Conservation (phyloP, 2,888 invertebrate species). For the Ramazzottius varieornatus region DNA sequence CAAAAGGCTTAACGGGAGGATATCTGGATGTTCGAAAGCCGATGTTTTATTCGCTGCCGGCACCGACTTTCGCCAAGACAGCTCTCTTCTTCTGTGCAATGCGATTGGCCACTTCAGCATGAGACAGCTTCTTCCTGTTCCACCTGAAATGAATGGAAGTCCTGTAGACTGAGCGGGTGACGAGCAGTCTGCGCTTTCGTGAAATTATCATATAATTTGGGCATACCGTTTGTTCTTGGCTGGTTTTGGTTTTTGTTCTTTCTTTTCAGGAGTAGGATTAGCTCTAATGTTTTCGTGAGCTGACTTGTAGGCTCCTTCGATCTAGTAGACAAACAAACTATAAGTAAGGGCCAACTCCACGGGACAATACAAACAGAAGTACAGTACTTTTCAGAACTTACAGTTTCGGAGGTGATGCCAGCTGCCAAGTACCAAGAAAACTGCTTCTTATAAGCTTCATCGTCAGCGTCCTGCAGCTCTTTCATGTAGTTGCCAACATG, state of each 20-base stretch:
- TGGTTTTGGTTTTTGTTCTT: slow-evolving; percentile 15
- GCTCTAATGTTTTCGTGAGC: slow-evolving; percentile 73
- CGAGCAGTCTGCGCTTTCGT: too few species aligned
- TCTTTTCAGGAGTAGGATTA: slow-evolving; percentile 36
- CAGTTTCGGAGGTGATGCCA: slow-evolving; percentile 61
- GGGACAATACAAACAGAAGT: too few species aligned
- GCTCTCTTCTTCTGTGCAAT: slow-evolving; percentile 87
- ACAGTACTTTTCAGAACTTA: too few species aligned
- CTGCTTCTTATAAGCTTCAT: slow-evolving; percentile 88
- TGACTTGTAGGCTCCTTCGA: slow-evolving; percentile 78
- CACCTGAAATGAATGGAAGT: slow-evolving; percentile 30
- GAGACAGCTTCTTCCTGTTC: slow-evolving; percentile 65
- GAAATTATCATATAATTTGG: too few species aligned
- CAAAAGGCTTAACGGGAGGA: too few species aligned
- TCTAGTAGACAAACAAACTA: too few species aligned
- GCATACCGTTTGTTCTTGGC: slow-evolving; percentile 26
- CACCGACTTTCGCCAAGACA: too few species aligned
- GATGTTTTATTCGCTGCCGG: too few species aligned
- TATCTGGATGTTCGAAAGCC: too few species aligned
- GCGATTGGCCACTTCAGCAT: slow-evolving; percentile 66
- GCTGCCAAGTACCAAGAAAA: slow-evolving; percentile 81
- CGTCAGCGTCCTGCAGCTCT: slow-evolving; percentile 67
- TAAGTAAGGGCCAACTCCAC: too few species aligned
- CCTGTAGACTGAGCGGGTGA: too few species aligned
- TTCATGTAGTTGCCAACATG: slow-evolving; percentile 96